Percentiles rank a stretch among this genome's conserved stretches.
Conservation (phyloP, 2,888 invertebrate species). For the Phyllotreta cruciferae region DNA sequence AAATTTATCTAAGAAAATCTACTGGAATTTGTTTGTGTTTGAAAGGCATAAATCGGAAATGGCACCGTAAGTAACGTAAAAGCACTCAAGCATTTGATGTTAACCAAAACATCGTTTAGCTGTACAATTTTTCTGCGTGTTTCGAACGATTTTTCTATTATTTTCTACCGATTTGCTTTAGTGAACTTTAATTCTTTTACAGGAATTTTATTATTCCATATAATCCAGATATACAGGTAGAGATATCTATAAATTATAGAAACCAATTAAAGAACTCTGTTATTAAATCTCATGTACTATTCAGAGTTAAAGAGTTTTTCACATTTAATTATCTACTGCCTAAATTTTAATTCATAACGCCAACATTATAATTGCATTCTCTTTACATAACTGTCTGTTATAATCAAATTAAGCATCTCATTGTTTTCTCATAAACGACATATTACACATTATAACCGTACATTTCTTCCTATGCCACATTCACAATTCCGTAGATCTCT, state of each 20-base stretch:
- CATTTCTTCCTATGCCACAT: slow-evolving; percentile 14
- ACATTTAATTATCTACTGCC: not conserved
- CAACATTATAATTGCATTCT: not conserved
- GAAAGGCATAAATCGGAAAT: not conserved
- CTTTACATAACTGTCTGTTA: slow-evolving; percentile 10
- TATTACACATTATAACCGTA: slow-evolving; percentile 19
- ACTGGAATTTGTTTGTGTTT: too few relatives aligned
- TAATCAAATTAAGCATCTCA: slow-evolving; percentile 16
- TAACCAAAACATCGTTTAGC: slow-evolving; percentile 19
- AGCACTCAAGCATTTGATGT: slow-evolving; percentile 10
- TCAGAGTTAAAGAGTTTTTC: too few relatives aligned
- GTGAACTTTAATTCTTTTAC: too few relatives aligned
- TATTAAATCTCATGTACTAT: too few relatives aligned
- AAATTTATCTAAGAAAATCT: too few relatives aligned
- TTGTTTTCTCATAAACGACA: slow-evolving; percentile 18
- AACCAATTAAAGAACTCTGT: too few relatives aligned
- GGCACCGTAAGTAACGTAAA: slow-evolving; percentile 15
- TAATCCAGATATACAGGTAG: too few relatives aligned
- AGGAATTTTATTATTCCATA: too few relatives aligned
- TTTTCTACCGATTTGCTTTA: too few relatives aligned
- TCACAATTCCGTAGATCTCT: not conserved
- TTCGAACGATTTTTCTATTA: too few relatives aligned
- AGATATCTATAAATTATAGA: too few relatives aligned
- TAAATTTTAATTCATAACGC: slow-evolving; percentile 1
- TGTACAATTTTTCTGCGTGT: slow-evolving; percentile 5